Conservation (phyloP, 2,888 invertebrate species). For the Oxyscelio sp. region DNA sequence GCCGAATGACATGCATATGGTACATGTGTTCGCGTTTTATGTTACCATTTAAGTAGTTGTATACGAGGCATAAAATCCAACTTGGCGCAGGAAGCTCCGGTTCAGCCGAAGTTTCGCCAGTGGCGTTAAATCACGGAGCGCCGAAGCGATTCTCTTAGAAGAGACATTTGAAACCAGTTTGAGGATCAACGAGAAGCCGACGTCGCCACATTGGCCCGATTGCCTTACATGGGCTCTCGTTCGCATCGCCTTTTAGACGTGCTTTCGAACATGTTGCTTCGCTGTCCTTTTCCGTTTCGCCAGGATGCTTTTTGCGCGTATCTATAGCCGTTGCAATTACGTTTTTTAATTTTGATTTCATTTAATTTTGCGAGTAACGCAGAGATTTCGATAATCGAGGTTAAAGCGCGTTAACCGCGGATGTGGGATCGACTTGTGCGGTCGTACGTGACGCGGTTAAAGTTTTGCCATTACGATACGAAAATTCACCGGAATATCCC, state of each 20-base stretch:
- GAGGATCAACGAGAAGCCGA: slow-evolving; percentile 73
- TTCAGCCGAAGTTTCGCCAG: slow-evolving; percentile 61
- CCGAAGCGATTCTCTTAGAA: slow-evolving; percentile 73
- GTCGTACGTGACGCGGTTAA: slow-evolving; percentile 72
- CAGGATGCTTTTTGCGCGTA: too few relatives aligned
- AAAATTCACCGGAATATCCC: slow-evolving; percentile 29
- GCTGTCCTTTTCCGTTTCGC: slow-evolving; percentile 73
- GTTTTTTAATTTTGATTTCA: slow-evolving; percentile 34
- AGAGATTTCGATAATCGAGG: slow-evolving; percentile 9
- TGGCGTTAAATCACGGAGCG: slow-evolving; percentile 70
- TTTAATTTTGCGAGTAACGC: slow-evolving; percentile 12
- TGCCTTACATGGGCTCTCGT: slow-evolving; percentile 85
- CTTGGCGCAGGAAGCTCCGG: slow-evolving; percentile 51
- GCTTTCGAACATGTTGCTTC: slow-evolving; percentile 73
- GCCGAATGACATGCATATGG: slow-evolving; percentile 53
- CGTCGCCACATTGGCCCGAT: slow-evolving; percentile 82
- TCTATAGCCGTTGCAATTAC: too few relatives aligned
- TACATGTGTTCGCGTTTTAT: slow-evolving; percentile 70
- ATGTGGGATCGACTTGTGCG: slow-evolving; percentile 53
- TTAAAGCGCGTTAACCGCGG: slow-evolving; percentile 42
- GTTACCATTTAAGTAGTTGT: slow-evolving; percentile 71
- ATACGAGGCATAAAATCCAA: slow-evolving; percentile 60
- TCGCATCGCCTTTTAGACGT: slow-evolving; percentile 85
- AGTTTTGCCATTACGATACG: slow-evolving; percentile 60
- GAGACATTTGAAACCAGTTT: slow-evolving; percentile 77